phyloP scores from a whole-genome alignment of 2,797 vertebrate genomes.

The Lemur catta region DNA sequence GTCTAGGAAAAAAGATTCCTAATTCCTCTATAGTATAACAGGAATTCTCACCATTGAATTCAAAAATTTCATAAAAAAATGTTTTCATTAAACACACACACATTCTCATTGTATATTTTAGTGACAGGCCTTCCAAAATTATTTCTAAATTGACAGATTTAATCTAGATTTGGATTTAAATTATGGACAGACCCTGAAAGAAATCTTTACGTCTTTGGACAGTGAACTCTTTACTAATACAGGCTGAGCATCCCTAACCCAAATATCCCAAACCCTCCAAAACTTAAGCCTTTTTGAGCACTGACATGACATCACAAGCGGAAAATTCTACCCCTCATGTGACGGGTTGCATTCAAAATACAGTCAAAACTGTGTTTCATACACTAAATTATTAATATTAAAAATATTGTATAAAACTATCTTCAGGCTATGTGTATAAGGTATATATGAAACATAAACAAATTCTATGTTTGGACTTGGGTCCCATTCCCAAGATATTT shows the following conservation, averaged over 20 bases:
- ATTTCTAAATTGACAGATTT: not conserved
- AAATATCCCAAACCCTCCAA: not conserved
- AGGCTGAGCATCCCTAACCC: not conserved
- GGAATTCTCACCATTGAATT: not conserved
- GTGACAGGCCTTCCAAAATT: not conserved
- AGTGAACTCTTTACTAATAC: not conserved
- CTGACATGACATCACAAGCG: not conserved
- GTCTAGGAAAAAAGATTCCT: not conserved
- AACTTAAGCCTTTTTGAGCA: not conserved
- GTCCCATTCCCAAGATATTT: not conserved
- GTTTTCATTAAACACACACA: not conserved
- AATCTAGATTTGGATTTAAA: constrained; percentile 1
- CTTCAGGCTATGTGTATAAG: not conserved
- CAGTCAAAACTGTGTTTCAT: not conserved
- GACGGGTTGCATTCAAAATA: not conserved
- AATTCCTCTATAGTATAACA: not conserved
- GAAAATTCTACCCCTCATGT: not conserved
- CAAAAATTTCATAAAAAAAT: not conserved
- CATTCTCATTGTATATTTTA: constrained; percentile 12
- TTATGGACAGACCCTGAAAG: not conserved
- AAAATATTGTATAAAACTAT: not conserved
- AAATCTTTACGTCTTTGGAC: not conserved
- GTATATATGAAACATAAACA: not conserved
- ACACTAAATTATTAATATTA: not conserved
- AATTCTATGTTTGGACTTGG: not conserved